Evolutionary conservation across 2,888 invertebrate genomes (phyloP), one percentile per base, ranked within the genome.

Genomic region (Hedya salicella): DNA sequence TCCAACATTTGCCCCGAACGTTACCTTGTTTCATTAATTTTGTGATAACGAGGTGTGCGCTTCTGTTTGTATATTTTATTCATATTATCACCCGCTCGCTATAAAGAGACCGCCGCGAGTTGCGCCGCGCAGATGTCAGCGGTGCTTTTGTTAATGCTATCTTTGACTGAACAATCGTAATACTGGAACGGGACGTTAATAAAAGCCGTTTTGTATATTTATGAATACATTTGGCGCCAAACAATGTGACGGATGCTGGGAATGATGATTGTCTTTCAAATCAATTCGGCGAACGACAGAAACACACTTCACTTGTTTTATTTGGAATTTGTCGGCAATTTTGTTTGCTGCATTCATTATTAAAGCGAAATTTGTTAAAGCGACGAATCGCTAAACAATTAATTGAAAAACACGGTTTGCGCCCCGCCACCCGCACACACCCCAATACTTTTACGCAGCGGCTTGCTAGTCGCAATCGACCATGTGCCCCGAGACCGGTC

Each of bases 131-230:
- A 68, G 62, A 70, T 71, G 72, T 70, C 71, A 69, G 70, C 57
- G 56, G 53, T 56, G 52, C 69, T 69, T 62, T 68, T 69, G 67
- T 70, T 71, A 78, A 68, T 78, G 76, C 75, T 70, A 77, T 76
- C 73, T 78, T 78, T 76, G 71, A 75, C 72, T 79, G 76, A 69
- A 71, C 72, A 78, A 75, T 70, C 14, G 72, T 76, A 71, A 77
- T 77, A 78, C 78, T 77, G 77, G 76, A 76, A 74, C 74, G 72
- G 77, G 74, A 78, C 71, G 73, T 72, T 80, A 78, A 83, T 81
- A 83, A 82, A 80, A 73, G 71, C 63, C 71, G 73, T 79, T 82
- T 85, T 87, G 81, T 80, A 77, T 85, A 87, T 87, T 86, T 82
- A 86, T 87, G 85, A 86, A 78, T 77, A 74, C 63, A 69, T 73